A percentile compares a stretch with the other conserved stretches of the same genome.
Conservation (phyloP, 2,797 vertebrate genomes). For the Amniataba percoides region DNA sequence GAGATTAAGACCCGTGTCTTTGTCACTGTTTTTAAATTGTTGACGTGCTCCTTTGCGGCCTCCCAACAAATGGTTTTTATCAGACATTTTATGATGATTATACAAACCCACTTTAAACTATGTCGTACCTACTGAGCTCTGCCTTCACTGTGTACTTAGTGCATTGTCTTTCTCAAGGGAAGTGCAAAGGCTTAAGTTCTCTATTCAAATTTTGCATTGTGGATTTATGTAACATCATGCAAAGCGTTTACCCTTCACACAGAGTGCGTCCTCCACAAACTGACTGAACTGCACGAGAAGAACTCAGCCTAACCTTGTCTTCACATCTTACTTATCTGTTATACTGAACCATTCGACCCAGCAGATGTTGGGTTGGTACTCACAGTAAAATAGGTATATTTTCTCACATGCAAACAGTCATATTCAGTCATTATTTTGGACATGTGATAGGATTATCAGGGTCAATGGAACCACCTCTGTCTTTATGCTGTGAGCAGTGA, state of each 20-base stretch:
- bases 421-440: constrained; percentile 1
- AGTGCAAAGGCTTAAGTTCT: not conserved
- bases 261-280: constrained; percentile 22
- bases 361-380: not conserved
- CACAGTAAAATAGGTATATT: not conserved
- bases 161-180: not conserved
- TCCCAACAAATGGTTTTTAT: not conserved
- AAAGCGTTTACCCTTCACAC: constrained; percentile 8
- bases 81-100: not conserved
- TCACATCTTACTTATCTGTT: not conserved
- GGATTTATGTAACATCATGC: not conserved
- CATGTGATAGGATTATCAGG: constrained; percentile 1
- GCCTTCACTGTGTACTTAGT: not conserved
- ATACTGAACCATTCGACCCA: constrained; percentile 13
- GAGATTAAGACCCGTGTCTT: not conserved
- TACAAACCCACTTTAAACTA: constrained; percentile 3
- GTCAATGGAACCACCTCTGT: not conserved
- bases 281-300: constrained; percentile 16
- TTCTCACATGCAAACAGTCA: not conserved
- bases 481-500: not conserved
- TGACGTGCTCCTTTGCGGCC: not conserved
- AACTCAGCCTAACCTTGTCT: not conserved
- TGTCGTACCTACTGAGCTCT: not conserved
- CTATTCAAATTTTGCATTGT: constrained; percentile 15
- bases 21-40: constrained; percentile 13